phyloP scores from a whole-genome alignment of 30 jellyfish, hydroid and myxozoan species.

The Turritopsis rubra region DNA sequence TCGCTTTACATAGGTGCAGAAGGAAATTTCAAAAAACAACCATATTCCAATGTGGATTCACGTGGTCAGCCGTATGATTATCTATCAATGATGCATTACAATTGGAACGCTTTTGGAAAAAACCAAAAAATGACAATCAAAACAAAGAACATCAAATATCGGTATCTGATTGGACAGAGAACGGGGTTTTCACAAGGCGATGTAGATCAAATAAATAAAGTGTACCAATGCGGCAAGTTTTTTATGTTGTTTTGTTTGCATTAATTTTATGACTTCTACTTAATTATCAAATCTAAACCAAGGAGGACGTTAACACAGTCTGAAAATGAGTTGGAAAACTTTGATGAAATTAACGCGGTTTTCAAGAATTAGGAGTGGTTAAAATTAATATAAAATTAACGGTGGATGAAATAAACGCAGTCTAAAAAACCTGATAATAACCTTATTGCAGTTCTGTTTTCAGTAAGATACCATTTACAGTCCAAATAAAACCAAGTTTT shows the following conservation, averaged over 20 bases:
- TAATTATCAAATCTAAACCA: neutral
- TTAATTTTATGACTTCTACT: too few relatives aligned
- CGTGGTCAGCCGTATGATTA: neutral
- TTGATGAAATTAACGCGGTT: too few relatives aligned
- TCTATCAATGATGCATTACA: conserved; percentile 11
- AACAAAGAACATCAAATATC: neutral
- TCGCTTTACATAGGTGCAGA: conserved; percentile 20
- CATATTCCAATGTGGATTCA: conserved; percentile 16
- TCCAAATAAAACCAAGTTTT: too few relatives aligned
- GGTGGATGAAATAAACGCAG: too few relatives aligned
- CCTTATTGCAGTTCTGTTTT: too few relatives aligned
- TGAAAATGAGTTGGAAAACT: too few relatives aligned
- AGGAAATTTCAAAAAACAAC: conserved; percentile 6
- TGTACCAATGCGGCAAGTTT: neutral
- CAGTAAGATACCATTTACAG: too few relatives aligned
- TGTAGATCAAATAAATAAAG: neutral
- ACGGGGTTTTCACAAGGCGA: conserved; percentile 8
- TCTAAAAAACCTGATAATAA: too few relatives aligned
- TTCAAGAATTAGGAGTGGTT: too few relatives aligned
- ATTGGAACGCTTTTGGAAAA: conserved; percentile 1
- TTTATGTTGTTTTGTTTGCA: too few relatives aligned
- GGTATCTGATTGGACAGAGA: conserved; percentile 1
- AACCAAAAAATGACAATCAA: neutral
- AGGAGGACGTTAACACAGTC: neutral
- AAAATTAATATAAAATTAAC: too few relatives aligned